Evolutionary conservation across 1,140 invertebrate genomes (phyloP).

Genomic region (Drosophila arawakana): DNA sequence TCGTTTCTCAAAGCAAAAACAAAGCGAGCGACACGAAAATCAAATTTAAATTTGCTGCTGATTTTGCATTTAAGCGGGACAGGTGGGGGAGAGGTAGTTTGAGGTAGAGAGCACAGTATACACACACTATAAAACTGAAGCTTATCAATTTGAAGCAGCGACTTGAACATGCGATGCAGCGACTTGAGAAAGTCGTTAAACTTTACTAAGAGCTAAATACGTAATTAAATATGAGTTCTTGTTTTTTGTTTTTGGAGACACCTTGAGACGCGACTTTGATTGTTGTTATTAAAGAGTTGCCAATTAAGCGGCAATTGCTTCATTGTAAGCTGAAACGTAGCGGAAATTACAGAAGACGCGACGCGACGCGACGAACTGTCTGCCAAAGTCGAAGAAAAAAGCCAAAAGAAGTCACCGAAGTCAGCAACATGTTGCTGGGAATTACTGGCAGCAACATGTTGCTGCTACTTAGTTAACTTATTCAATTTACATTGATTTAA

Average conservation of each 20-base stretch:
- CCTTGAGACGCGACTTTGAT: constrained; percentile 28
- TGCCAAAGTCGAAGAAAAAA: constrained; percentile 29
- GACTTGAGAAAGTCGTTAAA: constrained; percentile 6
- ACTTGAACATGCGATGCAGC: constrained; percentile 6
- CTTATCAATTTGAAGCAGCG: constrained; percentile 16
- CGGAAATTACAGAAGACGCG: constrained; percentile 67
- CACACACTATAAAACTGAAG: constrained; percentile 1
- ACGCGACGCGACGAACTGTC: constrained; percentile 45
- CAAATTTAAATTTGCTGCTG: constrained; percentile 42
- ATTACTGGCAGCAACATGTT: constrained; percentile 2
- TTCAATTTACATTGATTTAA: constrained; percentile 1
- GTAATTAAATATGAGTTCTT: constrained; percentile 11
- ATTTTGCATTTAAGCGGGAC: constrained; percentile 70
- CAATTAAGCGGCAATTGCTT: constrained; percentile 69
- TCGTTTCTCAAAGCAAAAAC: constrained; percentile 15
- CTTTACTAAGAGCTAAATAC: constrained; percentile 16
- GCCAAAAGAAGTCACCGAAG: constrained; percentile 4
- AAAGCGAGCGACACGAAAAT: constrained; percentile 17
- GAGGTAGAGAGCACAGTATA: background rate
- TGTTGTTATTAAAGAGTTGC: constrained; percentile 39
- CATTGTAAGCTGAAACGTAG: constrained; percentile 59
- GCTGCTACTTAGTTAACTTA: background rate
- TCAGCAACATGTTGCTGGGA: constrained; percentile 43
- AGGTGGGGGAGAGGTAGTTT: background rate
- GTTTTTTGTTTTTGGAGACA: constrained; percentile 3